Evolutionary conservation across 2,113 vertebrate genomes (phyloP).

Genomic region (Varanus komodoensis): DNA sequence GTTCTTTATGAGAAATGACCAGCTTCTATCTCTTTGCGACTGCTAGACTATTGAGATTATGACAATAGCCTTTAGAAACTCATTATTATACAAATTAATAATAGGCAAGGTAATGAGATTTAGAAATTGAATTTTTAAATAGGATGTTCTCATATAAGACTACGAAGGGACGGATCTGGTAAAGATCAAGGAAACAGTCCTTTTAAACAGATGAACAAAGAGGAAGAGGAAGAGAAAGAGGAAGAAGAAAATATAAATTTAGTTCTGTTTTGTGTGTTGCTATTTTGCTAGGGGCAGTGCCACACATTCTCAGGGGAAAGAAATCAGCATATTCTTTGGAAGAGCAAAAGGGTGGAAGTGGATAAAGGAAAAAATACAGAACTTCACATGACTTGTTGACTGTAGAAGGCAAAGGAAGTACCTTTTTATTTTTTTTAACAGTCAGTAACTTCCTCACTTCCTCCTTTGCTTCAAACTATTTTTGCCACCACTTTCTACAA

Average conservation of each 20-base stretch:
- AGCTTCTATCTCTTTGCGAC: not conserved
- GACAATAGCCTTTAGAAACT: conserved; percentile 11
- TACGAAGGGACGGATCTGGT: not conserved
- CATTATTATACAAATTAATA: conserved; percentile 32
- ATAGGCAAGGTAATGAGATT: conserved; percentile 20
- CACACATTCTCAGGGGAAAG: not conserved
- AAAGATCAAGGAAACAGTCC: not conserved
- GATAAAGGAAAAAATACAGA: not conserved
- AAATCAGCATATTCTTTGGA: not conserved
- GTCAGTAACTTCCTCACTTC: no score
- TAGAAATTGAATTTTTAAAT: conserved; percentile 18
- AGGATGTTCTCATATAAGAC: not conserved
- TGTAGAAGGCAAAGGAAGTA: no score
- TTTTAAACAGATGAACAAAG: not conserved
- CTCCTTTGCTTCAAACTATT: no score
- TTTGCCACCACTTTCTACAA: no score
- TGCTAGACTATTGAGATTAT: conserved; percentile 1
- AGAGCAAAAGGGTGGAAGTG: not conserved
- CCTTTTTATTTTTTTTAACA: not conserved
- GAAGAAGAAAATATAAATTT: not conserved
- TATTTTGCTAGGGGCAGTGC: no score
- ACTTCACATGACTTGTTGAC: not conserved
- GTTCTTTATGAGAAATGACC: conserved; percentile 1
- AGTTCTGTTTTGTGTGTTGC: not conserved
- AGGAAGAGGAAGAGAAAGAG: not conserved